phyloP scores from a whole-genome alignment of 2,888 invertebrate species.

The Orthosia incerta region DNA sequence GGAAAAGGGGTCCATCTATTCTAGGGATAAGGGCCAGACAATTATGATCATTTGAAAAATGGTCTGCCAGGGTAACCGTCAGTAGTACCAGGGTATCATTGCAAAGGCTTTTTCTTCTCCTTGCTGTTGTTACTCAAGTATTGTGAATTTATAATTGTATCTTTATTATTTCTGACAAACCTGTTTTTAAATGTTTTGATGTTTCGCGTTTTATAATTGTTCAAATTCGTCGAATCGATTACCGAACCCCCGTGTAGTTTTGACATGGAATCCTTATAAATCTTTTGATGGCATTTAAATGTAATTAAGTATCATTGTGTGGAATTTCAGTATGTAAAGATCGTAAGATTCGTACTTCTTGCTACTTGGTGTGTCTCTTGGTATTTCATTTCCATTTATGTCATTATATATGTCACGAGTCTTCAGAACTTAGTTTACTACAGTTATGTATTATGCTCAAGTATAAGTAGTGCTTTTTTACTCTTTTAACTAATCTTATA shows the following conservation, averaged over 20 bases:
- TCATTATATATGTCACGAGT: not conserved
- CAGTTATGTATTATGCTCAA: no score
- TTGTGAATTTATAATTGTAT: slow-evolving; percentile 22
- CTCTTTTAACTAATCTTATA: no score
- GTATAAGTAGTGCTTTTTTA: no score
- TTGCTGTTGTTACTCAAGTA: not conserved
- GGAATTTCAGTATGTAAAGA: slow-evolving; percentile 2
- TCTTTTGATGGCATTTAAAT: slow-evolving; percentile 18
- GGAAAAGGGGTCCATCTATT: no score
- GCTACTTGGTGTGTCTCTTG: not conserved
- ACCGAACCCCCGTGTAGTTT: slow-evolving; percentile 32
- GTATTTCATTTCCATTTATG: not conserved
- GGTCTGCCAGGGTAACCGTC: not conserved
- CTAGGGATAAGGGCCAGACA: no score
- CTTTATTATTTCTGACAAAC: slow-evolving; percentile 36
- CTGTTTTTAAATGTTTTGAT: slow-evolving; percentile 43
- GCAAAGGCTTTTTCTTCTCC: not conserved
- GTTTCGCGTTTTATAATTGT: slow-evolving; percentile 33
- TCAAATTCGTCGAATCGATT: slow-evolving; percentile 58
- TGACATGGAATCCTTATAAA: slow-evolving; percentile 37
- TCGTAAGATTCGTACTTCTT: not conserved
- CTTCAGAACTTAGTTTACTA: no score
- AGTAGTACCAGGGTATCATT: not conserved
- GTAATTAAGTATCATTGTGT: slow-evolving; percentile 26
- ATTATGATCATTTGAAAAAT: no score